These are phyloP conservation scores for Leptonema lineaticorne DNA, from an alignment of 1,140 invertebrate species.

Conservation along the genomic window DNA sequence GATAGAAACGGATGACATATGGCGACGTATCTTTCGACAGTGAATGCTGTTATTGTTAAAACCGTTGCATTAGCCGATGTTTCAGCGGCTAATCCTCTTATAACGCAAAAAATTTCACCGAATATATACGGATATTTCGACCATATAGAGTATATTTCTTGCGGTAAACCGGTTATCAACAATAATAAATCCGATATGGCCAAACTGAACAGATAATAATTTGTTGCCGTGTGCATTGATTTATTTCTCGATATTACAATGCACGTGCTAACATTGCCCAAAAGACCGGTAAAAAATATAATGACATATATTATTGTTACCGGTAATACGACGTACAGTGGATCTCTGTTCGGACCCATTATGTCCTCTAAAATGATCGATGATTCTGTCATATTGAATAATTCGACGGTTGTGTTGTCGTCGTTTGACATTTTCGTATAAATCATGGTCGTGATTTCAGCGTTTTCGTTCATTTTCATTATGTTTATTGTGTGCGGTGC, in stretches of 20 bases:
- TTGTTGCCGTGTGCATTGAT: constrained; percentile 90
- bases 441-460: not conserved
- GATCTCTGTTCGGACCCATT: constrained; percentile 62
- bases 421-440: not conserved
- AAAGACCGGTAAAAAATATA: constrained; percentile 82
- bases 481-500: not conserved
- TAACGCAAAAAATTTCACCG: constrained; percentile 80
- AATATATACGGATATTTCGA: constrained; percentile 85
- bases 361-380: constrained; percentile 34
- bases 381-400: not conserved
- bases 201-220: constrained; percentile 92
- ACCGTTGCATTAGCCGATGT: constrained; percentile 93
- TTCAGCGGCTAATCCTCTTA: constrained; percentile 82
- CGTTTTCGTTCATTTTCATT: not conserved
- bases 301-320: constrained; percentile 78
- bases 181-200: constrained; percentile 91
- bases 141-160: constrained; percentile 87
- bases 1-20: constrained; percentile 74
- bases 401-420: not conserved
- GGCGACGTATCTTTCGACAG: constrained; percentile 76
- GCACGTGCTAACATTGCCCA: constrained; percentile 92
- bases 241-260: constrained; percentile 89
- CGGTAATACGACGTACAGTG: constrained; percentile 72
- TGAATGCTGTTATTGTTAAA: constrained; percentile 81
- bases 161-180: constrained; percentile 75